Evolutionary conservation across 2,113 vertebrate species (phyloP).

Genomic region (Semnornis frantzii): DNA sequence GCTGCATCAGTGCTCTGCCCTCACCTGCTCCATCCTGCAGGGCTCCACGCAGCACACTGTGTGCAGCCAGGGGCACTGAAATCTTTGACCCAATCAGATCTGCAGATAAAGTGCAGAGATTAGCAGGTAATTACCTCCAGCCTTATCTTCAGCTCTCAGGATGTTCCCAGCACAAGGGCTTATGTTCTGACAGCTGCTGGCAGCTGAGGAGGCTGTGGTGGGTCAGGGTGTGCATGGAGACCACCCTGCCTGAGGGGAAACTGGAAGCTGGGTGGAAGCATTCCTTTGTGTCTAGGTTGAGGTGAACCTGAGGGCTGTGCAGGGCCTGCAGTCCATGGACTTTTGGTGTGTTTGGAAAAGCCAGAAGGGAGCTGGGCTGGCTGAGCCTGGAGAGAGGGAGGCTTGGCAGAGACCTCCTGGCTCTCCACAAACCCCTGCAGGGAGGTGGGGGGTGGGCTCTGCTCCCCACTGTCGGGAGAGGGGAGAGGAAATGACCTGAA

Average conservation of each 20-base stretch:
- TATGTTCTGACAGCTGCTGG: not conserved
- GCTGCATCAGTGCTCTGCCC: rapidly evolving
- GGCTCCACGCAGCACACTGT: not conserved
- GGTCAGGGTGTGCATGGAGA: not conserved
- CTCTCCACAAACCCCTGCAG: no score
- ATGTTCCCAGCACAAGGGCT: not conserved
- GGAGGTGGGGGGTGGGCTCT: no score
- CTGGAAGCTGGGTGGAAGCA: not conserved
- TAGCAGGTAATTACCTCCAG: not conserved
- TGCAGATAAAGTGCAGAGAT: not conserved
- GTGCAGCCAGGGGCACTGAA: not conserved
- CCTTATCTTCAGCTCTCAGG: not conserved
- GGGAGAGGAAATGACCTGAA: no score
- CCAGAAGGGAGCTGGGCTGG: no score
- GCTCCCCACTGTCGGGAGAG: no score
- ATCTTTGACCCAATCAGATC: not conserved
- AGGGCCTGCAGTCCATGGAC: rapidly evolving
- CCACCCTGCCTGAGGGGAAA: rapidly evolving
- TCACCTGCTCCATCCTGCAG: not conserved
- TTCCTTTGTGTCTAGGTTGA: not conserved
- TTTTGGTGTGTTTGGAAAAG: not conserved
- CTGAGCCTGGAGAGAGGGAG: no score
- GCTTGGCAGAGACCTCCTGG: no score
- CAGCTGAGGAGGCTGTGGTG: not conserved
- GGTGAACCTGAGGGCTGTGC: not conserved